Evolutionary conservation across 2,113 vertebrate species (phyloP), one percentile per base, ranked within the genome.

Genomic region (Tamias sibiricus): DNA sequence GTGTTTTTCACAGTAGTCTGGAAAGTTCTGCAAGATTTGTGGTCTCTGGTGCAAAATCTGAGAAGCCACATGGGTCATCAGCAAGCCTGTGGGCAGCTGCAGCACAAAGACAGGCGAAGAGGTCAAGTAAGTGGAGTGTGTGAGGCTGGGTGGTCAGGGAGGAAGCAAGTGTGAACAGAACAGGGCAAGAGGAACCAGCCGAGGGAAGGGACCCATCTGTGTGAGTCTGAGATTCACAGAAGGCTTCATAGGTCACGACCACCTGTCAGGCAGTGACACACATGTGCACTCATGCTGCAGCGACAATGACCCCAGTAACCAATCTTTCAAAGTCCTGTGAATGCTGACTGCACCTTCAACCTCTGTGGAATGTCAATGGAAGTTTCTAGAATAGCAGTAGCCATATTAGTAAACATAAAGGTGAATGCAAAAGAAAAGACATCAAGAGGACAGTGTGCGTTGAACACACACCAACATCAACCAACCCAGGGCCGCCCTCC

Each of bases 241-340:
- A 0, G 42, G 26, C 28, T 54, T 90, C 47, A 17, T 32, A 22
- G 72, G 72, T 28, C 71, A 59, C 9, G 12, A 0, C 66, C 14
- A 0, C 7, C 2, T 32, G 3, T 4, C 0, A 6, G 93, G 89
- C 82, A 24, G 30, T 20, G 20, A 6, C 8, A 0, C 0, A 1
- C 6, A 0, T 0, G 16, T 20, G 32, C 77, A 8, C 42, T 22
- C 77, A 0, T 1, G 0, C 87, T 20, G 85, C 75, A 0, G 47
- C 77, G 2, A 12, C 19, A 22, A 0, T 19, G 4, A 26, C 0
- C n/a, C 85, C 49, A 0, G 0, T 4, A 8, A 0, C 59, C 54
- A n/a, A 2, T 40, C 30, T 82, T 68, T 82, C 13, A 3, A 24
- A 42, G 86, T 10, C 62, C 47, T 6, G 22, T 24, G 83, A 72